These are phyloP conservation scores for Argyresthia goedartella DNA, from an alignment of 2,888 invertebrate species.

Conservation along the genomic window DNA sequence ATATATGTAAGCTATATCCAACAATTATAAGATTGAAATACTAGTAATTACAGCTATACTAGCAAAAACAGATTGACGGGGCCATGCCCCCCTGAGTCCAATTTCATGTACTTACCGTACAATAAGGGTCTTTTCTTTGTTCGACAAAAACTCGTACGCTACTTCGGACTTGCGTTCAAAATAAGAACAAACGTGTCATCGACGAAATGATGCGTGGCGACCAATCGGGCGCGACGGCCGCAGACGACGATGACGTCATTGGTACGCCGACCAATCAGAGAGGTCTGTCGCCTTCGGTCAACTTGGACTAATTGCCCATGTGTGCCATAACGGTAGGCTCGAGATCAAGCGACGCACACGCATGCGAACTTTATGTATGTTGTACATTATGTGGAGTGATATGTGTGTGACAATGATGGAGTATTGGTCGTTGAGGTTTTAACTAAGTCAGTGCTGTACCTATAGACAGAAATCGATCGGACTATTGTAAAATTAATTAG, in stretches of 20 bases:
- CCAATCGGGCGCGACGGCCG: conserved; percentile 68
- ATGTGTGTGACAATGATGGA: too few species aligned
- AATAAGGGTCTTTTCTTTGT: conserved; percentile 45
- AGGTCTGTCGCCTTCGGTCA: conserved; percentile 64
- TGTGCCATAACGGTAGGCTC: conserved; percentile 64
- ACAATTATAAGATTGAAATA: not conserved
- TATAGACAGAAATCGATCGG: too few species aligned
- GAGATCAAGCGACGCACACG: conserved; percentile 50
- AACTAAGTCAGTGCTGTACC: too few species aligned
- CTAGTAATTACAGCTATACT: not conserved
- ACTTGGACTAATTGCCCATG: conserved; percentile 69
- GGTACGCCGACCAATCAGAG: conserved; percentile 51
- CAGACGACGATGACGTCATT: conserved; percentile 64
- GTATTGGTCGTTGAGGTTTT: too few species aligned
- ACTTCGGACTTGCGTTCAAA: conserved; percentile 54
- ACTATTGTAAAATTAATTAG: too few species aligned
- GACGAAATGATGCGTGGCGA: conserved; percentile 70
- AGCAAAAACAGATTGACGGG: too few species aligned
- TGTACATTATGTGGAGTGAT: not conserved
- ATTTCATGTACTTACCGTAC: conserved; percentile 18
- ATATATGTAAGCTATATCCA: not conserved
- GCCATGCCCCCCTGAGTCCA: conserved; percentile 15
- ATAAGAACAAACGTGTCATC: conserved; percentile 71
- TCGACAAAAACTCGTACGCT: conserved; percentile 35
- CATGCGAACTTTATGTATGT: conserved; percentile 11